phyloP scores from a whole-genome alignment of 2,888 invertebrate genomes.

The Eupithecia vulgata region DNA sequence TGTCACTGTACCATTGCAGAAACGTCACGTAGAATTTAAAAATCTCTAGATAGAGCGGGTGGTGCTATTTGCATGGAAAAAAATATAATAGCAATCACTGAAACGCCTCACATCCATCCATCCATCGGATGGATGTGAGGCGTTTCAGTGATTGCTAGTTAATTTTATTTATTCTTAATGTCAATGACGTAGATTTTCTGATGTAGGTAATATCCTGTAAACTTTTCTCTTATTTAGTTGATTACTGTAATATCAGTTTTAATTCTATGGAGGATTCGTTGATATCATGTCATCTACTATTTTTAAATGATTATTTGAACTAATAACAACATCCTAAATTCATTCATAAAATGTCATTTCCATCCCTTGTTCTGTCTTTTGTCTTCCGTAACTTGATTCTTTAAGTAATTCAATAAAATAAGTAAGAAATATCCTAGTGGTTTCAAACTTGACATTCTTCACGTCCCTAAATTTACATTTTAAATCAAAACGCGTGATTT shows the following conservation, averaged over 20 bases:
- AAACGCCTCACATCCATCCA: no score
- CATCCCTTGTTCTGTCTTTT: slow-evolving; percentile 51
- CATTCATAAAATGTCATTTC: slow-evolving; percentile 50
- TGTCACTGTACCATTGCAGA: not conserved
- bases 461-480: not conserved
- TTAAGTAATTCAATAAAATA: slow-evolving; percentile 52
- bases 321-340: slow-evolving; percentile 1
- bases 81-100: no score
- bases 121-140: slow-evolving; percentile 59
- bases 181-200: slow-evolving; percentile 39
- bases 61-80: no score
- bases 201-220: slow-evolving; percentile 15
- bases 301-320: not conserved
- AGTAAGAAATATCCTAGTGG: slow-evolving; percentile 20
- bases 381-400: slow-evolving; percentile 49
- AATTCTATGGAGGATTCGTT: slow-evolving; percentile 71
- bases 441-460: not conserved
- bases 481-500: not conserved
- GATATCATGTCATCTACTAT: slow-evolving; percentile 35
- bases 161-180: slow-evolving; percentile 59
- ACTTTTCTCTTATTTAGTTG: slow-evolving; percentile 57
- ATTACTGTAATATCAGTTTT: slow-evolving; percentile 79
- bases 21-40: no score
- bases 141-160: slow-evolving; percentile 59
- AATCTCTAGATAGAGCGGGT: no score